Evolutionary conservation across 2,113 vertebrate genomes (phyloP).

Genomic region (Daphoenositta chrysoptera): DNA sequence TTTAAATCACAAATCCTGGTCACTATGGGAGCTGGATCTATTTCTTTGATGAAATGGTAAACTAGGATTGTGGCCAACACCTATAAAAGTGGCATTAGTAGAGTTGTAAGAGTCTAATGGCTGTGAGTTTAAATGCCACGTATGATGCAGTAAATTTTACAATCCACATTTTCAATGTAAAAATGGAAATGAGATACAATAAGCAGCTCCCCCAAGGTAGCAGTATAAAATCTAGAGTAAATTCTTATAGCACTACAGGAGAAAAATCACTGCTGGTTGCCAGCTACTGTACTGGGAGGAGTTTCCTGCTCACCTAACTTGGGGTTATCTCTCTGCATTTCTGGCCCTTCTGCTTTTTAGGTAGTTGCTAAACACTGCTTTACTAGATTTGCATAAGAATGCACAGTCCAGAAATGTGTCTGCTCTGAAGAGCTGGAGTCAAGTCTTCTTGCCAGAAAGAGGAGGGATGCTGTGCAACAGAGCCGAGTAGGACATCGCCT

Average conservation of each 20-base stretch:
- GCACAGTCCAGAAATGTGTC: background rate
- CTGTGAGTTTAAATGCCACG: constrained; percentile 26
- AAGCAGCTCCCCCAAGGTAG: constrained; percentile 37
- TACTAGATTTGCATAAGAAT: background rate
- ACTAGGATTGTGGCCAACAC: constrained; percentile 56
- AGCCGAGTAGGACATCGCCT: background rate
- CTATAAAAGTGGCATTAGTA: constrained; percentile 69
- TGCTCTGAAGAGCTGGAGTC: background rate
- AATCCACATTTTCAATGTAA: constrained; percentile 58
- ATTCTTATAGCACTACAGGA: constrained; percentile 4
- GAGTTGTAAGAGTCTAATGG: constrained; percentile 61
- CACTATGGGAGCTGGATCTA: constrained; percentile 34
- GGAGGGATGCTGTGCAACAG: background rate
- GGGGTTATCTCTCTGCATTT: background rate
- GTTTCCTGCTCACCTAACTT: background rate
- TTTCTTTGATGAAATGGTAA: constrained; percentile 61
- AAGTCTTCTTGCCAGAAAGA: background rate
- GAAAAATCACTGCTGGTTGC: background rate
- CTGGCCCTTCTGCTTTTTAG: background rate
- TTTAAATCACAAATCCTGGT: constrained; percentile 43
- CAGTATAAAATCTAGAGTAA: constrained; percentile 45
- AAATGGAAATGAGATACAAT: constrained; percentile 62
- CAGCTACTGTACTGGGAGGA: constrained; percentile 4
- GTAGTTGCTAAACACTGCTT: background rate
- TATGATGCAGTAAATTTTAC: constrained; percentile 63